Percentiles rank a stretch among this genome's conserved stretches.
Evolutionary conservation across 2,888 invertebrate species (phyloP).

Genomic region (Drosophila basisetae): DNA sequence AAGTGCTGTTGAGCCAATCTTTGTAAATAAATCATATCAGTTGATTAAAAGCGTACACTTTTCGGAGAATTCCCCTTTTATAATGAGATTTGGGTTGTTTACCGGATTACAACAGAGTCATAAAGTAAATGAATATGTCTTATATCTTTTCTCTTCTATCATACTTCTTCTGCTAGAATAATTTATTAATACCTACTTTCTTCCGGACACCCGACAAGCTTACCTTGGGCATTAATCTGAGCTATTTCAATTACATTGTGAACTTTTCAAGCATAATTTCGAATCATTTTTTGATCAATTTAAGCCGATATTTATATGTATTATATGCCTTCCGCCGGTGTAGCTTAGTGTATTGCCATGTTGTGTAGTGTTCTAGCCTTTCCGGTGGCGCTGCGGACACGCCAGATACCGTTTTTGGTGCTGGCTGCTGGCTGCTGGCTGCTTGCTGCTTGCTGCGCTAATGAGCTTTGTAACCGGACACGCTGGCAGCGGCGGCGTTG

Average conservation of each 20-base stretch:
- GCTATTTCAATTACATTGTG: background rate
- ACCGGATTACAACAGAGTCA: too few relatives aligned
- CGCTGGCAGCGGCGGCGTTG: conserved; percentile 49
- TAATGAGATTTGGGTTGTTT: background rate
- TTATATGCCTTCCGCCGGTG: background rate
- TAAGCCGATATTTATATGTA: background rate
- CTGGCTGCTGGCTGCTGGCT: conserved; percentile 22
- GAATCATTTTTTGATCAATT: conserved; percentile 6
- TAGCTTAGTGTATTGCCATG: conserved; percentile 13
- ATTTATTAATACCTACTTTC: background rate
- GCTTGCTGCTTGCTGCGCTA: conserved; percentile 45
- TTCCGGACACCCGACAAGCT: too few relatives aligned
- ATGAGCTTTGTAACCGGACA: conserved; percentile 79
- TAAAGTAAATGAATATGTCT: background rate
- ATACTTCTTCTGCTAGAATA: background rate
- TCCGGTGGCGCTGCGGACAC: conserved; percentile 43
- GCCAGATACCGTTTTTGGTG: conserved; percentile 57
- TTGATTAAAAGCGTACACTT: background rate
- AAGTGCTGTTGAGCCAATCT: conserved; percentile 1
- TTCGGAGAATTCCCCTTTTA: too few relatives aligned
- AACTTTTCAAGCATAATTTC: background rate
- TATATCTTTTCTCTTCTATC: background rate
- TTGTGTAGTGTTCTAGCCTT: conserved; percentile 45
- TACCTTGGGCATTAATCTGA: background rate
- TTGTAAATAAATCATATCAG: background rate